Evolutionary conservation across 53 echinoderm and acorn worm species (phyloP).

Genomic region (Glandiceps talaboti): DNA sequence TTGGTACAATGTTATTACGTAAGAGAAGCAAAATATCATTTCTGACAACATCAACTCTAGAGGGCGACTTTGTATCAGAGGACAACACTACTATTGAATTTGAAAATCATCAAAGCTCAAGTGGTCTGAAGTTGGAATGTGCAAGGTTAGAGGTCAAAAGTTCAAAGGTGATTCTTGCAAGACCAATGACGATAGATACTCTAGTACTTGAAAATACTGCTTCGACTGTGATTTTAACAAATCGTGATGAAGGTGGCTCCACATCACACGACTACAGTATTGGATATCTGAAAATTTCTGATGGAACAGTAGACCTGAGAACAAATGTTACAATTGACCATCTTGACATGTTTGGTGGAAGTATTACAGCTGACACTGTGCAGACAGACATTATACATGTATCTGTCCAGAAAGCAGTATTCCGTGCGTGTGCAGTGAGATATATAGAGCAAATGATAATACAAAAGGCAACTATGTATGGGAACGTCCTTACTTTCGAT

Average conservation of each 20-base stretch:
- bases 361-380: background rate
- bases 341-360: background rate
- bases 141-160: background rate
- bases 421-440: background rate
- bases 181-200: background rate
- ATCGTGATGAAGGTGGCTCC: background rate
- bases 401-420: background rate
- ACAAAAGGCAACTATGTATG: background rate
- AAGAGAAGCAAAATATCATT: background rate
- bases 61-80: background rate
- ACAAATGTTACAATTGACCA: background rate
- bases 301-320: background rate
- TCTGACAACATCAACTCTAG: background rate
- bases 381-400: background rate
- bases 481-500: background rate
- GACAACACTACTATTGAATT: background rate
- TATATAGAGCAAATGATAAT: background rate
- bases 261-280: background rate
- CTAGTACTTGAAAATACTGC: background rate
- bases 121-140: background rate
- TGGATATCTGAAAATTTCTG: background rate
- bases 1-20: background rate
- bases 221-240: background rate
- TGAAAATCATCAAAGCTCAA: background rate
- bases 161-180: background rate